Base-by-base conservation (phyloP, 2,113 vertebrate genomes). In the Nipponia nippon region DNA sequence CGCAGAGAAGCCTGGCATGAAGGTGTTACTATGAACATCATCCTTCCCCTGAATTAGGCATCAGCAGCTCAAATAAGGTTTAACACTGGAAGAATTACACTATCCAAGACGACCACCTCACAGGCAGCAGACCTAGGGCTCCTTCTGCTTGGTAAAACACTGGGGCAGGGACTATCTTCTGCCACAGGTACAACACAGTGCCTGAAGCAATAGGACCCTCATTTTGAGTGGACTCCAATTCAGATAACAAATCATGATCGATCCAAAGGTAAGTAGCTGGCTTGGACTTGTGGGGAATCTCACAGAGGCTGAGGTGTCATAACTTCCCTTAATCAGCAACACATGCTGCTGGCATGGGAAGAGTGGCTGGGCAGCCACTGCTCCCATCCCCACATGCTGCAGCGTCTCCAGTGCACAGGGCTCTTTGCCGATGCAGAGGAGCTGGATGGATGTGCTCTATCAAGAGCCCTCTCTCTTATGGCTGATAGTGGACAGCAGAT, bases 401-500 rank as follows among this genome's bases (percentile, higher is more conserved):
- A 16, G 5, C 3, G 19, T 18, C 38, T 44, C 27, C 42, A n/a
- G 15, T 4, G n/a, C 47, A 69, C 0, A 0, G 40, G 36, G n/a
- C 49, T 49, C 63, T 58, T 30, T 6, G n/a, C 7, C 0, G 1
- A 9, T 21, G 40, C 70, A 49, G n/a, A 75, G 30, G 40, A 38
- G 19, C 11, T 21, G 38, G 58, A 30, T 22, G 71, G 32, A 59
- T 40, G 38, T 50, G 44, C 22, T 49, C 23, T 40, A 13, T 23
- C 38, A 38, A 46, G 36, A 73, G 9, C 16, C 32, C 36, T 76
- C 22, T 10, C 18, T 26, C 13, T 46, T 52, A 50, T 0, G 11
- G 50, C 1, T 50, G 26, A 17, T 7, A 34, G 16, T 15, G 20
- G 36, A 17, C 19, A 42, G 61, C 27, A 50, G 56, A 46, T n/a